Evolutionary conservation across 1,140 invertebrate species (phyloP), one percentile per base, ranked within the genome.

Genomic region (Drosophila miranda): DNA sequence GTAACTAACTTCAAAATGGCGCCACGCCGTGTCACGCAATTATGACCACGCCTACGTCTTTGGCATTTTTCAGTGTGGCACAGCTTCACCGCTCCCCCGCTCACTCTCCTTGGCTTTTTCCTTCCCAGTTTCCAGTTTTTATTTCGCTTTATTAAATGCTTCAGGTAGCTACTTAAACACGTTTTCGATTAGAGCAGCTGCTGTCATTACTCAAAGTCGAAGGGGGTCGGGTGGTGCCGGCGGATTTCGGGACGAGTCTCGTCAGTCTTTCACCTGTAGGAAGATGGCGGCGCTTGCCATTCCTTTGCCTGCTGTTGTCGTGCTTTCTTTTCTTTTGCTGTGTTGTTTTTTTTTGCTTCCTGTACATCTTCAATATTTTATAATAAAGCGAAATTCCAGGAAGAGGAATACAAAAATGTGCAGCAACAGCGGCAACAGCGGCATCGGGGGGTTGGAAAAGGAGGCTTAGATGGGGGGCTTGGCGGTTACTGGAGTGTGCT

Each of bases 101-200:
- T 30, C 1, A 0, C 30, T 3, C 30, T 30, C 8, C 52, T 30
- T n/a, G 58, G 26, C n/a, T 42, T 19, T 26, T 54, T n/a, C 34
- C 34, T 23, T 53, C 2, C 1, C 38, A 34, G 8, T 42, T 53
- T 43, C 45, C 11, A 51, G 28, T 67, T 84, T 69, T 78, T 73
- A 69, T 74, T 77, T 67, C 52, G 61, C 76, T 70, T 84, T 79
- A 86, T 88, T 63, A 80, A 86, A 86, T 89, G 75, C 84, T 78
- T 58, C 70, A 72, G 74, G 68, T 78, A 71, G 86, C 80, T 81
- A 89, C 80, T 89, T 89, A 81, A 89, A 89, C 86, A 89, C 84
- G 84, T 89, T 89, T 89, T 89, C 84, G 86, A 89, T 89, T 89
- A 89, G 77, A 73, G 60, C 69, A 62, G 59, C 60, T 63, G 71